These are phyloP conservation scores for Orchesella flavescens DNA, from an alignment of 2,888 invertebrate species.

Conservation along the genomic window DNA sequence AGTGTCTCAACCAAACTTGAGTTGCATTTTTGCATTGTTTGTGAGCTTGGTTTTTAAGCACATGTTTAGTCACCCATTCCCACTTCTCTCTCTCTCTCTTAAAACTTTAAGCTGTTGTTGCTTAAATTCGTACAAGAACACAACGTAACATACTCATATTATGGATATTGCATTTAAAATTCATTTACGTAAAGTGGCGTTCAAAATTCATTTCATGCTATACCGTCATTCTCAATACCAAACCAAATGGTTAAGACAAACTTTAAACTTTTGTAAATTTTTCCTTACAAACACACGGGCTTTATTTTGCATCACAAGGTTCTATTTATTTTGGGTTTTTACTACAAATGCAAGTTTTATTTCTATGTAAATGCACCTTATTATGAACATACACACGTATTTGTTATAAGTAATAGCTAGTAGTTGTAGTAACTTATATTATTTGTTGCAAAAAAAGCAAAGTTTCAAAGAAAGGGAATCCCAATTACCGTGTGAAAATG, in stretches of 20 bases:
- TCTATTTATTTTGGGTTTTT: no score
- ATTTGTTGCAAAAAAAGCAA: background rate
- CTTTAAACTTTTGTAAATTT: background rate
- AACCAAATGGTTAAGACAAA: background rate
- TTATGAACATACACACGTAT: background rate
- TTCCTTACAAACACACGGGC: background rate
- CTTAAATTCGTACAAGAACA: no score
- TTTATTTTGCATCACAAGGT: background rate
- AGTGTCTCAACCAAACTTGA: no score
- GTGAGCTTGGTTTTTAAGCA: constrained; percentile 1
- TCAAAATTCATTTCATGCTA: constrained; percentile 52
- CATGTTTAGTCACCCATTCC: constrained; percentile 13
- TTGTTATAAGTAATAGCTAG: no score
- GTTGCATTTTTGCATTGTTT: no score
- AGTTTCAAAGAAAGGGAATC: constrained; percentile 33
- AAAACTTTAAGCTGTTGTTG: no score
- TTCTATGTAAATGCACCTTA: background rate
- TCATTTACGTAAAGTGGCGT: constrained; percentile 42
- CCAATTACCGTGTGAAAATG: constrained; percentile 10
- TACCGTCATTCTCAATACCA: constrained; percentile 27
- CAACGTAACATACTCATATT: background rate
- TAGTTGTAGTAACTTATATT: background rate
- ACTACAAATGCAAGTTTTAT: background rate
- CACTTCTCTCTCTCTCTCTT: no score
- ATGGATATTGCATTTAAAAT: background rate